Evolutionary conservation across 2,888 invertebrate genomes (phyloP), one percentile per base, ranked within the genome.

Genomic region (Habrosyne pyritoides): DNA sequence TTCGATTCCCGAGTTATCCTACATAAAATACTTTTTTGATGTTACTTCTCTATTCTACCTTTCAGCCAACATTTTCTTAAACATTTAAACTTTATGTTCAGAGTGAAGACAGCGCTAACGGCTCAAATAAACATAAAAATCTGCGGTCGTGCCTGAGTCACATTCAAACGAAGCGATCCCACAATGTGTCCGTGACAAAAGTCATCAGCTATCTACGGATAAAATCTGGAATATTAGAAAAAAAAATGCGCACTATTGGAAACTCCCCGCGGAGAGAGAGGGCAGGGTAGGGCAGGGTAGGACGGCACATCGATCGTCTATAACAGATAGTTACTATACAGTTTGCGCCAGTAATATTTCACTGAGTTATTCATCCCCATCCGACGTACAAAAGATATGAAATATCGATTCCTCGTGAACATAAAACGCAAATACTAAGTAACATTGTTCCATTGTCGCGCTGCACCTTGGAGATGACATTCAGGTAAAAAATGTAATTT

Each of bases 381-480:
- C 10, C 59, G 59, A 53, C 28, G 52, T 54, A 71, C 69, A 71
- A 69, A 69, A 69, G 65, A 69, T 66, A 65, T 71, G 68, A 67
- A 67, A 69, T 69, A 71, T 74, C 61, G 69, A 69, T 74, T 72
- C 67, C 56, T 42, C 60, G 61, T n/a, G 67, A 57, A 48, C 30
- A 57, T 53, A 60, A 57, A 56, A 55, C 56, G 48, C 55, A 57
- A 66, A 64, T 55, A 52, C 49, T 54, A 61, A 47, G 53, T 28
- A 50, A 50, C 50, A 26, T 28, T 50, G 50, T 47, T 51, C 52
- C 21, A 49, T 53, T 49, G n/a, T 33, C 24, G 49, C 14, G 24
- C 53, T 28, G 57, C 21, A 30, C 51, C 48, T 53, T 42, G 4
- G n/a, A 24, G 24, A 42, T 6, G 42, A 12, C 33, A 33, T 50